These are phyloP conservation scores for Tromatobia lineatoria DNA, from an alignment of 2,888 invertebrate genomes.

Conservation along the genomic window DNA sequence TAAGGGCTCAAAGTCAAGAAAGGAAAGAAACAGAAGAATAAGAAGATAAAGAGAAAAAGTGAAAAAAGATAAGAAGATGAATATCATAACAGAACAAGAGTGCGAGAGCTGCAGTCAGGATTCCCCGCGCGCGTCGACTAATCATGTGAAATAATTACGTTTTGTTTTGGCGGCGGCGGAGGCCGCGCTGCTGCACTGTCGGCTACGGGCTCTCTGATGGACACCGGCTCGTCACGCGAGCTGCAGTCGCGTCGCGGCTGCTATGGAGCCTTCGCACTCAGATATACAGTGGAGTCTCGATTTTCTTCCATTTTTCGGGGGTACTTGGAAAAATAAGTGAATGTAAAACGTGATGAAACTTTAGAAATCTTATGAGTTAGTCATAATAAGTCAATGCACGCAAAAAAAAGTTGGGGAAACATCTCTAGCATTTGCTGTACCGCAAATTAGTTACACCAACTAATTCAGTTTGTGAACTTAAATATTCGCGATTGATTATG, in stretches of 20 bases:
- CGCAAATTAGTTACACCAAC: too few relatives aligned
- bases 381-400: too few relatives aligned
- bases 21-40: constrained; percentile 35
- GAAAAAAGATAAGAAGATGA: constrained; percentile 38
- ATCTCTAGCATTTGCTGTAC: too few relatives aligned
- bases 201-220: constrained; percentile 76
- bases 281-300: neutral
- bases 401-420: too few relatives aligned
- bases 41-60: constrained; percentile 21
- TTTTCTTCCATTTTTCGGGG: too few relatives aligned
- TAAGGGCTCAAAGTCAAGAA: constrained; percentile 13
- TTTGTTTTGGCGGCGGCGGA: constrained; percentile 79
- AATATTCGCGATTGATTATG: too few relatives aligned
- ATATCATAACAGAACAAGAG: constrained; percentile 42
- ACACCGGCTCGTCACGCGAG: constrained; percentile 82
- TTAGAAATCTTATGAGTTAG: too few relatives aligned
- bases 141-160: constrained; percentile 84
- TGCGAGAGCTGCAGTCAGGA: constrained; percentile 60
- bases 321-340: too few relatives aligned
- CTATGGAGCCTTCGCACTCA: constrained; percentile 15
- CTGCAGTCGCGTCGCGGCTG: constrained; percentile 36
- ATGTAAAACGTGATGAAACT: too few relatives aligned
- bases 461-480: too few relatives aligned
- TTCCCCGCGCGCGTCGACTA: constrained; percentile 75
- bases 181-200: constrained; percentile 63